Percentiles rank a stretch among this genome's conserved stretches.
These are phyloP conservation scores for Rissa tridactyla DNA, from an alignment of 2,113 vertebrate genomes.

Conservation along the genomic window DNA sequence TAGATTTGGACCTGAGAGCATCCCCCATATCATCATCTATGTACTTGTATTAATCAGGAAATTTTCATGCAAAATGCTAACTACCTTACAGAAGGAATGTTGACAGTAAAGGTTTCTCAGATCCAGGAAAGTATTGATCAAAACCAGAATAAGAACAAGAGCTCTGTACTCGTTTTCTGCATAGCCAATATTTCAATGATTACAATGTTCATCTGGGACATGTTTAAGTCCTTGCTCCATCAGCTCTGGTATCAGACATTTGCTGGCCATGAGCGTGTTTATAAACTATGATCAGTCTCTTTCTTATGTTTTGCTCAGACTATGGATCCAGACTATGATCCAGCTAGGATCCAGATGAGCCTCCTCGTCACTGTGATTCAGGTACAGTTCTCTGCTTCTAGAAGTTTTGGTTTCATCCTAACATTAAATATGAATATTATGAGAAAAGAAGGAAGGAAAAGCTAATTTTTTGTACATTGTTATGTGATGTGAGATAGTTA, in stretches of 20 bases:
- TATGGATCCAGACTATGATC: background rate
- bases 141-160: background rate
- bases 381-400: background rate
- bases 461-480: background rate
- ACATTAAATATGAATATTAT: background rate
- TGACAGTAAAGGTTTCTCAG: background rate
- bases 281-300: background rate
- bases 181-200: background rate
- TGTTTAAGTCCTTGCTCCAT: background rate
- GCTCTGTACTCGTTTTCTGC: background rate
- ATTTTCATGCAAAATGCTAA: background rate
- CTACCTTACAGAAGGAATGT: background rate
- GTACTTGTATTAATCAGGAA: background rate
- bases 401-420: background rate
- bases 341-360: background rate
- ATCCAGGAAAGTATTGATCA: background rate
- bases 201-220: background rate
- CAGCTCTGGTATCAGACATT: background rate
- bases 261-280: background rate
- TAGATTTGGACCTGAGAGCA: background rate
- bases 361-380: background rate
- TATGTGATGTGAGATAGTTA: background rate
- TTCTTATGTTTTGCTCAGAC: background rate
- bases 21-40: background rate
- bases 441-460: background rate